These are phyloP conservation scores for Andricus grossulariae DNA, from an alignment of 1,140 invertebrate species.

Conservation along the genomic window DNA sequence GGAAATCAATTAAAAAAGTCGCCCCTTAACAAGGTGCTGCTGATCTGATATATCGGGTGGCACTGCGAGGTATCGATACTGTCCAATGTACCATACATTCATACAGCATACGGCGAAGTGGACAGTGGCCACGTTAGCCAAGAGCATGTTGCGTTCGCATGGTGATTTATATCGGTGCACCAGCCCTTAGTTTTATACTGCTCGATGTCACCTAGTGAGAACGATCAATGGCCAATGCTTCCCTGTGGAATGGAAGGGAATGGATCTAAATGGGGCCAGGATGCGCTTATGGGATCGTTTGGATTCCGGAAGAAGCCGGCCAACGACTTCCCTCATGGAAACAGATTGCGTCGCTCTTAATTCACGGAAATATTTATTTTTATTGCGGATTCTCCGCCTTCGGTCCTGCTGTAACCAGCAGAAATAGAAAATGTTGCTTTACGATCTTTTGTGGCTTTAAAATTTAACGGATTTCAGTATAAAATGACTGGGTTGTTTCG, in stretches of 20 bases:
- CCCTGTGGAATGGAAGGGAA: conserved; percentile 17
- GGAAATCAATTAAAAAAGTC: conserved; percentile 26
- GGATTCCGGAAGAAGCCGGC: conserved; percentile 23
- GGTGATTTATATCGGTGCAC: conserved; percentile 28
- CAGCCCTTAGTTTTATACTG: conserved; percentile 30
- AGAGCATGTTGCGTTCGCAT: conserved; percentile 29
- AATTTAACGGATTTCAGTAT: not conserved
- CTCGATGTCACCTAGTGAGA: conserved; percentile 27
- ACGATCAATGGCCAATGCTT: conserved; percentile 28
- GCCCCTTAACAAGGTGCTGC: conserved; percentile 50
- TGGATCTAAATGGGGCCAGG: conserved; percentile 22
- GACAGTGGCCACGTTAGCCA: conserved; percentile 12
- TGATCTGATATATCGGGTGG: conserved; percentile 45
- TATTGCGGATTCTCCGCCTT: not conserved
- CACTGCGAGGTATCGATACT: conserved; percentile 3
- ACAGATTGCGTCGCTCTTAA: conserved; percentile 24
- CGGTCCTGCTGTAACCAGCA: conserved; percentile 5
- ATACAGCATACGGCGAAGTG: not conserved
- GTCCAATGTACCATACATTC: conserved; percentile 5
- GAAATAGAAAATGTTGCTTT: conserved; percentile 9
- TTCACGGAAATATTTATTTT: conserved; percentile 30
- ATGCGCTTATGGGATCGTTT: conserved; percentile 30
- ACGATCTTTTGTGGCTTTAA: conserved; percentile 9
- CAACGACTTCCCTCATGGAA: conserved; percentile 31
- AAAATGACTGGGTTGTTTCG: no score